phyloP scores from a whole-genome alignment of 2,113 vertebrate species.

The Octodon degus region DNA sequence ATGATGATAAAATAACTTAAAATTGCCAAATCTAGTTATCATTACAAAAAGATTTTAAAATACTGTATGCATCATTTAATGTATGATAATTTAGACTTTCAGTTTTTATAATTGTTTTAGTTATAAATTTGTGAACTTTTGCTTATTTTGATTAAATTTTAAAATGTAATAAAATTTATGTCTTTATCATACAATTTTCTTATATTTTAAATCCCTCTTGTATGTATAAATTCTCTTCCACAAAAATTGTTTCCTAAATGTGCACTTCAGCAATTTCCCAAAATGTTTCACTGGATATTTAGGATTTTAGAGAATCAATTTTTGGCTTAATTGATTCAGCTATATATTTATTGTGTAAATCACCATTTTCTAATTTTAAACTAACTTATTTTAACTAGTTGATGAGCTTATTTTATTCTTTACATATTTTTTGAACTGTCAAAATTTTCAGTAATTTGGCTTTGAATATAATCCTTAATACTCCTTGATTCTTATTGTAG shows the following conservation, averaged over 20 bases:
- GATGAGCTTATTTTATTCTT: not conserved
- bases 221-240: not conserved
- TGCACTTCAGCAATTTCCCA: not conserved
- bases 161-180: not conserved
- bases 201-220: not conserved
- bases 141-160: not conserved
- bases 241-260: not conserved
- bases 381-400: not conserved
- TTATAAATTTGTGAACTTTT: not conserved
- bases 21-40: not conserved
- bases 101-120: not conserved
- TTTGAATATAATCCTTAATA: not conserved
- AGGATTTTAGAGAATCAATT: not conserved
- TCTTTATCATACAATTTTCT: not conserved
- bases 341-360: not conserved
- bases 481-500: not conserved
- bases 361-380: not conserved
- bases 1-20: not conserved
- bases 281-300: not conserved
- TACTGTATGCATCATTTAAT: not conserved
- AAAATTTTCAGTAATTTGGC: not conserved
- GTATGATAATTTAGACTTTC: not conserved
- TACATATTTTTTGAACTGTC: not conserved
- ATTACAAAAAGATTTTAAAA: not conserved
- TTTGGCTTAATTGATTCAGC: not conserved